These are phyloP conservation scores for Acanthosoma haemorrhoidale DNA, from an alignment of 2,888 invertebrate genomes.

Conservation along the genomic window DNA sequence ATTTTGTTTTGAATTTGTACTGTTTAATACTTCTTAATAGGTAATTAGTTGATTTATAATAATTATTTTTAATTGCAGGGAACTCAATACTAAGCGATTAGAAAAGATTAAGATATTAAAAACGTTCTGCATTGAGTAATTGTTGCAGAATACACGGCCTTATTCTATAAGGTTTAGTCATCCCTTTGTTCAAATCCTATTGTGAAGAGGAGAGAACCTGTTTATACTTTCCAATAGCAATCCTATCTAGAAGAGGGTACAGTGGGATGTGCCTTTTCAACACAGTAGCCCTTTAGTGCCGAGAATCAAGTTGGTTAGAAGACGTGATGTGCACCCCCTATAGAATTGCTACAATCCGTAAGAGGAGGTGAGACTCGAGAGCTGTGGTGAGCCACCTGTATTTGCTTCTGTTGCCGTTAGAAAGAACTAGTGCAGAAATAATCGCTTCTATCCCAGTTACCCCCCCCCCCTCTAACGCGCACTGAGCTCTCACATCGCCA, in stretches of 20 bases:
- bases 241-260: neutral
- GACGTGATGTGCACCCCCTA: too few relatives aligned
- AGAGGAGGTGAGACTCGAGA: too few relatives aligned
- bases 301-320: too few relatives aligned
- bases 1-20: too few relatives aligned
- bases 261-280: neutral
- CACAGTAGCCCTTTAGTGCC: too few relatives aligned
- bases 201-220: neutral
- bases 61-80: too few relatives aligned
- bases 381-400: neutral
- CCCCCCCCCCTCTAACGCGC: neutral
- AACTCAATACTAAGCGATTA: too few relatives aligned
- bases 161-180: neutral
- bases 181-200: neutral
- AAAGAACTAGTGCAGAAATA: neutral
- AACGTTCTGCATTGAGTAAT: neutral
- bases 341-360: too few relatives aligned
- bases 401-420: neutral
- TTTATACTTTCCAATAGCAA: constrained; percentile 4
- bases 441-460: neutral
- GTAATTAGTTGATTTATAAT: too few relatives aligned
- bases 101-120: too few relatives aligned
- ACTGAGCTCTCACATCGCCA: too few relatives aligned
- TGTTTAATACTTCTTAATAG: too few relatives aligned
- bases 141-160: neutral